Conservation (phyloP, 2,888 invertebrate species). For the Perizoma affinitatum region DNA sequence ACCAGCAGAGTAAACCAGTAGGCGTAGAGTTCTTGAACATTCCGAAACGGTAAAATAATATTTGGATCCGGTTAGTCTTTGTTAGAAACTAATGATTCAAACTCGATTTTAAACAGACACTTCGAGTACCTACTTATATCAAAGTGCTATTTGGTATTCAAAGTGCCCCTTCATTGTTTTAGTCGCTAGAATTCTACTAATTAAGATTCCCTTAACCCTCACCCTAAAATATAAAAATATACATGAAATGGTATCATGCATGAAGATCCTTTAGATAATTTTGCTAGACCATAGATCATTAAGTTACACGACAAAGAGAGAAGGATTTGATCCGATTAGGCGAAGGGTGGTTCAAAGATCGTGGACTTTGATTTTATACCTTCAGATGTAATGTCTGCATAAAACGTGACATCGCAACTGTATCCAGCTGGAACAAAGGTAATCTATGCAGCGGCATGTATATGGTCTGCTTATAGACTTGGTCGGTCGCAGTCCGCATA, state of each 20-base stretch:
- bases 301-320: no score
- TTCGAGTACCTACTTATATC: not conserved
- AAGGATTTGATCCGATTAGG: not conserved
- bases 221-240: no score
- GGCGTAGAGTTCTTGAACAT: not conserved
- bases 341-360: not conserved
- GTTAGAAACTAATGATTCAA: not conserved
- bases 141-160: not conserved
- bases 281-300: no score
- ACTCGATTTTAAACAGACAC: not conserved
- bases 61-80: not conserved
- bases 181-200: no score
- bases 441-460: conserved; percentile 52
- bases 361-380: not conserved
- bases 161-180: no score
- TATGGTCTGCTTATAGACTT: conserved; percentile 62
- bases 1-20: conserved; percentile 1
- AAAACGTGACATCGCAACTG: conserved; percentile 25
- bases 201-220: no score
- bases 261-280: no score
- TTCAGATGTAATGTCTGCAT: not conserved
- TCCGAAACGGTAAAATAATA: not conserved
- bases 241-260: no score
- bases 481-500: conserved; percentile 52
- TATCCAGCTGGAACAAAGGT: conserved; percentile 46